A percentile compares a stretch with the other conserved stretches of the same genome.
phyloP scores from a whole-genome alignment of 2,797 vertebrate species.

The Pagetopsis macropterus region DNA sequence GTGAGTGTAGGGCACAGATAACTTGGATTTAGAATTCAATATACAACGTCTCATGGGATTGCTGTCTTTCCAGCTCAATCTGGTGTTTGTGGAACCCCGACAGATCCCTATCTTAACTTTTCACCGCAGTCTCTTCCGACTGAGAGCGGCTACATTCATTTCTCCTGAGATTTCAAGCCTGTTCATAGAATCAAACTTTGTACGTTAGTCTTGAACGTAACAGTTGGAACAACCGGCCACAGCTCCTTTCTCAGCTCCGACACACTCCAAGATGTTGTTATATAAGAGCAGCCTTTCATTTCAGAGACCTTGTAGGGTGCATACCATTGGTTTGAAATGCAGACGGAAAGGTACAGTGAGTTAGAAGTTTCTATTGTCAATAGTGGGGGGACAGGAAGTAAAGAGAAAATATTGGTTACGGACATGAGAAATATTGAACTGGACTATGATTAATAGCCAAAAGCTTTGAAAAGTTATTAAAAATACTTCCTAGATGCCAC shows the following conservation, averaged over 20 bases:
- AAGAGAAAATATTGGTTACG: conserved; percentile 31
- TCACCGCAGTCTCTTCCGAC: conserved; percentile 25
- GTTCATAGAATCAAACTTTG: conserved; percentile 65
- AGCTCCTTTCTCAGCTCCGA: conserved; percentile 45
- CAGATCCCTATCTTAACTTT: conserved; percentile 52
- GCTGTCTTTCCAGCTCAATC: conserved; percentile 49
- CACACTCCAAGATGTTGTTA: conserved; percentile 66
- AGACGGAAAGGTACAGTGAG: conserved; percentile 29
- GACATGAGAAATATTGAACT: conserved; percentile 2
- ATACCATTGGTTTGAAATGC: conserved; percentile 23
- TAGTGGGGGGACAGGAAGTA: neutral
- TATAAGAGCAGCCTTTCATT: conserved; percentile 58
- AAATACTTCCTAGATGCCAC: conserved; percentile 1
- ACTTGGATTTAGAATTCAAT: conserved; percentile 55
- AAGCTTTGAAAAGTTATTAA: conserved; percentile 8
- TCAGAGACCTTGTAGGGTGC: conserved; percentile 40
- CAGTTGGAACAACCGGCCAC: conserved; percentile 41
- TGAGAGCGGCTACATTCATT: conserved; percentile 23
- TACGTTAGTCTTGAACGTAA: conserved; percentile 58
- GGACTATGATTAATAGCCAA: neutral
- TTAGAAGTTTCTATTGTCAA: conserved; percentile 17
- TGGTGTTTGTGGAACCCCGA: conserved; percentile 31
- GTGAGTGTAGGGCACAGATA: conserved; percentile 19
- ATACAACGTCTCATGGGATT: conserved; percentile 31
- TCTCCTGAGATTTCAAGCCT: conserved; percentile 44